Evolutionary conservation across 2,797 vertebrate genomes (phyloP).

Genomic region (Girardinus metallicus): DNA sequence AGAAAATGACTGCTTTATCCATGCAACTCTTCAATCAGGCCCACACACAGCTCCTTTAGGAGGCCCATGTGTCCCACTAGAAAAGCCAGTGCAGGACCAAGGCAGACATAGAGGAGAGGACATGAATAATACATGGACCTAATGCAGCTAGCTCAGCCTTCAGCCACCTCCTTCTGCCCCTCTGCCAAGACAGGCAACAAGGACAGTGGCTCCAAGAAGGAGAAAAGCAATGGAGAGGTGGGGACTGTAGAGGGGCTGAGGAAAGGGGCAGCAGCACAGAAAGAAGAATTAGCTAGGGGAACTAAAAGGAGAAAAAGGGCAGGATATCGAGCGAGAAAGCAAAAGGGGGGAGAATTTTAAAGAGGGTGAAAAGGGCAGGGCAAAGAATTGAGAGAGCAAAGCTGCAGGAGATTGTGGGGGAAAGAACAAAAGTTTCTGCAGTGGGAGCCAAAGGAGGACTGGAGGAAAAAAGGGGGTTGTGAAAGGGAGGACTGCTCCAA

Average conservation of each 20-base stretch:
- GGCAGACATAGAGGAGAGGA: conserved; percentile 71
- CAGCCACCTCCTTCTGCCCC: conserved; percentile 61
- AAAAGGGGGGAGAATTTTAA: conserved; percentile 58
- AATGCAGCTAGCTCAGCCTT: conserved; percentile 76
- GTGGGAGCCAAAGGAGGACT: conserved; percentile 37
- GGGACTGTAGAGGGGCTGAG: conserved; percentile 59
- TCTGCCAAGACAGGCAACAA: conserved; percentile 63
- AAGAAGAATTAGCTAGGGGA: conserved; percentile 61
- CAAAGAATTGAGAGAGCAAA: conserved; percentile 44
- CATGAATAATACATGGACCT: conserved; percentile 84
- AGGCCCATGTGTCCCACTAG: conserved; percentile 52
- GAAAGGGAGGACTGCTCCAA: conserved; percentile 8
- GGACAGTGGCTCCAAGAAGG: conserved; percentile 42
- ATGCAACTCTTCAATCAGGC: conserved; percentile 54
- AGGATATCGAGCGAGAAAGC: conserved; percentile 70
- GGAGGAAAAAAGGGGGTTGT: conserved; percentile 33
- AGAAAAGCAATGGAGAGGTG: conserved; percentile 41
- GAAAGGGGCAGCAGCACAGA: conserved; percentile 61
- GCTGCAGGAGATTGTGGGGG: conserved; percentile 47
- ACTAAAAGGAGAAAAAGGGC: conserved; percentile 71
- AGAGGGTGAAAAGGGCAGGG: conserved; percentile 63
- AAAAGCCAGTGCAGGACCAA: conserved; percentile 63
- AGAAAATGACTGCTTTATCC: conserved; percentile 49
- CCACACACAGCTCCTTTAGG: conserved; percentile 39
- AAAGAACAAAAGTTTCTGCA: conserved; percentile 58